Conservation (phyloP, 2,113 vertebrate species). For the Emydocephalus ijimae region DNA sequence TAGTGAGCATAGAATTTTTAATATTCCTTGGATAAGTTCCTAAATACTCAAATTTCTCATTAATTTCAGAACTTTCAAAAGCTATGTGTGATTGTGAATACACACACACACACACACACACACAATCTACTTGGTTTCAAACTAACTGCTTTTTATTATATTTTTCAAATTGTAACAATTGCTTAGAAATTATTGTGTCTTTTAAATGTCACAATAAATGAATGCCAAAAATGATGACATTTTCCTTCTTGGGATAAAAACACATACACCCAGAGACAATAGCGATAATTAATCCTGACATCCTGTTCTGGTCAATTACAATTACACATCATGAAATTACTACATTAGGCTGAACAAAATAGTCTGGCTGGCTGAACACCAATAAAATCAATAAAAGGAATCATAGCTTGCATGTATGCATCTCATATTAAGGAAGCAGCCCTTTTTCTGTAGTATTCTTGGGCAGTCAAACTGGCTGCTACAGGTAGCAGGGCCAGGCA, state of each 20-base stretch:
- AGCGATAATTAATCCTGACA: constrained; percentile 56
- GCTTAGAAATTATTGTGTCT: constrained; percentile 49
- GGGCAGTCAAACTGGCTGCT: constrained; percentile 5
- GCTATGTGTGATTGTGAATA: background rate
- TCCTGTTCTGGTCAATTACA: constrained; percentile 51
- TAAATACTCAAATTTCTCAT: constrained; percentile 70
- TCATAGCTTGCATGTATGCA: background rate
- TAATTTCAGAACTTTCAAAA: constrained; percentile 53
- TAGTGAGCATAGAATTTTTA: constrained; percentile 74
- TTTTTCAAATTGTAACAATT: constrained; percentile 50
- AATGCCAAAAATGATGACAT: constrained; percentile 52
- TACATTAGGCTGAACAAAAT: constrained; percentile 38
- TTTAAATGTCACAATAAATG: constrained; percentile 52
- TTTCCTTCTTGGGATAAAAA: constrained; percentile 42
- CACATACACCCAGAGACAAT: background rate
- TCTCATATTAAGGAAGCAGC: constrained; percentile 1
- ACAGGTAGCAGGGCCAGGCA: constrained; percentile 5
- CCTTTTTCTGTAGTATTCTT: background rate
- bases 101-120: too few relatives aligned
- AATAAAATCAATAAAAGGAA: constrained; percentile 29
- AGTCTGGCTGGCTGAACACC: constrained; percentile 45
- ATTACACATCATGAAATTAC: constrained; percentile 46
- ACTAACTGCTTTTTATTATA: constrained; percentile 1
- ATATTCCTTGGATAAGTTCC: constrained; percentile 59
- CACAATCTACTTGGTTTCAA: constrained; percentile 5